These are phyloP conservation scores for Coremacera marginata DNA, from an alignment of 2,888 invertebrate species.

Conservation along the genomic window DNA sequence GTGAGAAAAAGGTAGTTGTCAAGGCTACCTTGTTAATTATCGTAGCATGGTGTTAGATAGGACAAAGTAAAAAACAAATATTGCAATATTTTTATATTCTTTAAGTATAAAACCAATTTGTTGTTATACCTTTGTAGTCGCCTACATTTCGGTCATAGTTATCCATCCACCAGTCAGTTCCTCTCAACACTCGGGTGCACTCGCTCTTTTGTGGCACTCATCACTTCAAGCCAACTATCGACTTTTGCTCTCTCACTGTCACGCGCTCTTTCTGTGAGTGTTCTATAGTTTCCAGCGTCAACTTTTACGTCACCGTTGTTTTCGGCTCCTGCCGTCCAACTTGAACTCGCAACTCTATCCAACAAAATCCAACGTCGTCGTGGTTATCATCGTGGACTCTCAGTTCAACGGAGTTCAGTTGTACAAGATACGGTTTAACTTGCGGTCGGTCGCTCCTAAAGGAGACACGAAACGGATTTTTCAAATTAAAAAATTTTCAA, in stretches of 20 bases:
- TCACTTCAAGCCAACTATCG: background rate
- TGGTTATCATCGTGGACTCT: slow-evolving; percentile 24
- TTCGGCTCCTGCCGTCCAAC: slow-evolving; percentile 28
- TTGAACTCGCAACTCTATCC: slow-evolving; percentile 15
- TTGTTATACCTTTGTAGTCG: too few species aligned
- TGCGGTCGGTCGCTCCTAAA: slow-evolving; percentile 32
- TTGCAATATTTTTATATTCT: too few species aligned
- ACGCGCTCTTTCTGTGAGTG: background rate
- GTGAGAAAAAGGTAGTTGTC: too few species aligned
- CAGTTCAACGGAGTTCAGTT: slow-evolving; percentile 42
- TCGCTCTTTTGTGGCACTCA: background rate
- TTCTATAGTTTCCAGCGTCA: background rate
- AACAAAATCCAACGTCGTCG: slow-evolving; percentile 6
- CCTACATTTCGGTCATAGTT: background rate
- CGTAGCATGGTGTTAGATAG: too few species aligned
- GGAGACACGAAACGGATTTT: slow-evolving; percentile 11
- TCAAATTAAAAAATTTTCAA: background rate
- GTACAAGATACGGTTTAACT: slow-evolving; percentile 40
- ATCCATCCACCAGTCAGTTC: background rate
- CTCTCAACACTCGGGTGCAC: background rate
- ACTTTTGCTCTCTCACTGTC: background rate
- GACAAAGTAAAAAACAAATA: too few species aligned
- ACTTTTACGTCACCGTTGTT: background rate
- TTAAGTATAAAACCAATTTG: too few species aligned
- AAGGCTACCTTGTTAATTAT: too few species aligned